A percentile compares a stretch with the other conserved stretches of the same genome.
Evolutionary conservation across 2,888 invertebrate species (phyloP).

Genomic region (Dilophus febrilis): DNA sequence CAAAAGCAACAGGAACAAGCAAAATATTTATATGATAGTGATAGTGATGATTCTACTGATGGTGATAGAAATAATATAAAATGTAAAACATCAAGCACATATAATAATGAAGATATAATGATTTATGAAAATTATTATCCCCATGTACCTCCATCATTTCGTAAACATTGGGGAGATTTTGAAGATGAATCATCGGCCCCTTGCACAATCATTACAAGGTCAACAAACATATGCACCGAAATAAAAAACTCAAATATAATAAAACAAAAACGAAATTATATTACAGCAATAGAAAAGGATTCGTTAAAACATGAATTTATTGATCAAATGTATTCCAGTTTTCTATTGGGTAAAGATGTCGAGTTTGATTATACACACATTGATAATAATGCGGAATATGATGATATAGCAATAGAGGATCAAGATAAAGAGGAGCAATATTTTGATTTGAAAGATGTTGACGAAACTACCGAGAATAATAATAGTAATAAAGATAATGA

Average conservation of each 20-base stretch:
- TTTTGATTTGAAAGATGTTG: too few relatives aligned
- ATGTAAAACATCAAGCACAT: conserved; percentile 5
- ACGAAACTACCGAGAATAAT: too few relatives aligned
- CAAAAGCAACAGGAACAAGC: conserved; percentile 41
- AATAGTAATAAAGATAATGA: conserved; percentile 23
- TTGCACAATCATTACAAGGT: conserved; percentile 19
- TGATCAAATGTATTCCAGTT: conserved; percentile 69
- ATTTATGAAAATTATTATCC: conserved; percentile 21
- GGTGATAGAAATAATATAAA: conserved; percentile 18
- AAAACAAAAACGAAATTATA: conserved; percentile 25
- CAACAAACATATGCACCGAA: conserved; percentile 21
- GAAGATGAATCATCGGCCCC: conserved; percentile 22
- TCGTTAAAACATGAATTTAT: conserved; percentile 64
- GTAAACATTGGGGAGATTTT: conserved; percentile 39
- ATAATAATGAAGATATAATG: conserved; percentile 4
- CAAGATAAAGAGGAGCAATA: conserved; percentile 82
- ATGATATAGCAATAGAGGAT: conserved; percentile 50
- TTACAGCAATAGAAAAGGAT: conserved; percentile 41
- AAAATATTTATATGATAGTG: conserved; percentile 34
- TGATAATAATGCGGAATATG: conserved; percentile 66
- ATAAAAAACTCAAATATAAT: too few relatives aligned
- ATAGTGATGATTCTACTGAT: conserved; percentile 25
- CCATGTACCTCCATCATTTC: conserved; percentile 20
- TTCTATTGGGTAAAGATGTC: conserved; percentile 62
- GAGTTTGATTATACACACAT: conserved; percentile 72